A percentile compares a stretch with the other conserved stretches of the same genome.
These are phyloP conservation scores for Cactoblastis cactorum DNA, from an alignment of 2,888 invertebrate species.

Conservation along the genomic window DNA sequence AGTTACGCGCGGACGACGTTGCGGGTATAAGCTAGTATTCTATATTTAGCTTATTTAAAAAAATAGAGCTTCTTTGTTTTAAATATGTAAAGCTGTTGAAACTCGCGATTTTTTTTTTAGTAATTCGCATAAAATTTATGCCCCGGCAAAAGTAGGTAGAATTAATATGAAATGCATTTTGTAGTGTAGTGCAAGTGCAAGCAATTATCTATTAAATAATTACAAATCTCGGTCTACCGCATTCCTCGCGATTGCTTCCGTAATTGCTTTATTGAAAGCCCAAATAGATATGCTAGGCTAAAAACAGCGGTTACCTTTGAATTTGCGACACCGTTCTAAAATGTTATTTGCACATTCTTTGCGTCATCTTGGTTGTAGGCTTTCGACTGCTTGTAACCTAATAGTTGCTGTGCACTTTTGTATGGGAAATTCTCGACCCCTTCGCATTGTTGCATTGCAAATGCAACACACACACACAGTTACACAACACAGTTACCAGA, in stretches of 20 bases:
- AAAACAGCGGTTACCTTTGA: not conserved
- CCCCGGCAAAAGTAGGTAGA: too few species aligned
- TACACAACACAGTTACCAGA: too few species aligned
- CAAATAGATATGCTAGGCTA: not conserved
- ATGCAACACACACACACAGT: too few species aligned
- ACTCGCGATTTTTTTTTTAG: too few species aligned
- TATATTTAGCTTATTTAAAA: too few species aligned
- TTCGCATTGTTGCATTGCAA: not conserved
- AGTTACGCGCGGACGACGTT: too few species aligned
- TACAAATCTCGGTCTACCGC: constrained; percentile 26
- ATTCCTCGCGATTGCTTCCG: constrained; percentile 25
- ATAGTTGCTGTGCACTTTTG: constrained; percentile 21
- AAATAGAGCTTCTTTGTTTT: too few species aligned
- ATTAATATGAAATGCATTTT: too few species aligned
- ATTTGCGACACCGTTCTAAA: constrained; percentile 22
- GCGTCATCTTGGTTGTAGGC: constrained; percentile 14
- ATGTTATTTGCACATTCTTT: constrained; percentile 40
- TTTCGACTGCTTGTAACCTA: not conserved
- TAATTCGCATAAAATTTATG: too few species aligned
- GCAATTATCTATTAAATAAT: not conserved
- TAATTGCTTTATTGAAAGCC: constrained; percentile 2
- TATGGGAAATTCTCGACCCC: not conserved
- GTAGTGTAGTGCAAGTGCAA: not conserved
- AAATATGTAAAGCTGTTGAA: too few species aligned
- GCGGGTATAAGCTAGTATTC: too few species aligned